A percentile compares a stretch with the other conserved stretches of the same genome.
phyloP scores from a whole-genome alignment of 2,797 vertebrate species.

The Myripristis jacobus region DNA sequence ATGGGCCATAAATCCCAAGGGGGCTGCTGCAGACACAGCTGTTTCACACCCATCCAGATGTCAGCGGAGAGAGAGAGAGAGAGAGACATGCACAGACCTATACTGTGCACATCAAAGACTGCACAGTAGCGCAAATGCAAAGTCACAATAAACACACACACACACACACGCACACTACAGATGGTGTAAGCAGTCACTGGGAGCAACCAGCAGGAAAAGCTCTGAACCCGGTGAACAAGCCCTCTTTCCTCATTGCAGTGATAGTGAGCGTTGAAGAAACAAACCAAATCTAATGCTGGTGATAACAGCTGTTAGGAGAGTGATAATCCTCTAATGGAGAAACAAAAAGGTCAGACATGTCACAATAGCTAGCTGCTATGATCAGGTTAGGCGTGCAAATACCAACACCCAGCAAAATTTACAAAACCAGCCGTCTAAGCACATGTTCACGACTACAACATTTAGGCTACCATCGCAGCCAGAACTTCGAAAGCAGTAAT shows the following conservation, averaged over 20 bases:
- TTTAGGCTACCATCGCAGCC: no score
- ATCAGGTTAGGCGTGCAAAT: no score
- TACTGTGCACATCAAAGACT: slow-evolving; percentile 67
- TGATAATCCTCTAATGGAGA: background rate
- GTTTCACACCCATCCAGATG: slow-evolving; percentile 78
- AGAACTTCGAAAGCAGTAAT: no score
- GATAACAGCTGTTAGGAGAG: slow-evolving; percentile 1
- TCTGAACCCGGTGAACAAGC: slow-evolving; percentile 46
- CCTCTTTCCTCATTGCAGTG: background rate
- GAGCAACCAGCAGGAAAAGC: slow-evolving; percentile 35
- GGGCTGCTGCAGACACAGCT: slow-evolving; percentile 72
- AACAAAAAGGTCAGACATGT: no score
- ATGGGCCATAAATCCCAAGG: slow-evolving; percentile 67
- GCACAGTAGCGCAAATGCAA: slow-evolving; percentile 6
- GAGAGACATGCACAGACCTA: slow-evolving; percentile 69
- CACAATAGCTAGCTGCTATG: no score
- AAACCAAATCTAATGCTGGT: background rate
- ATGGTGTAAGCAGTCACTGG: slow-evolving; percentile 42
- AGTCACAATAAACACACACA: slow-evolving; percentile 24
- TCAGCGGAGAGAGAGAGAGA: slow-evolving; percentile 46
- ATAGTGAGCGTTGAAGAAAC: background rate
- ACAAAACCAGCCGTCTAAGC: no score
- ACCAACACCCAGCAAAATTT: no score
- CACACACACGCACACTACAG: slow-evolving; percentile 45
- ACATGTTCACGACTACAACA: no score